Conservation (phyloP, 2,113 vertebrate species). For the Leucosticte australis region DNA sequence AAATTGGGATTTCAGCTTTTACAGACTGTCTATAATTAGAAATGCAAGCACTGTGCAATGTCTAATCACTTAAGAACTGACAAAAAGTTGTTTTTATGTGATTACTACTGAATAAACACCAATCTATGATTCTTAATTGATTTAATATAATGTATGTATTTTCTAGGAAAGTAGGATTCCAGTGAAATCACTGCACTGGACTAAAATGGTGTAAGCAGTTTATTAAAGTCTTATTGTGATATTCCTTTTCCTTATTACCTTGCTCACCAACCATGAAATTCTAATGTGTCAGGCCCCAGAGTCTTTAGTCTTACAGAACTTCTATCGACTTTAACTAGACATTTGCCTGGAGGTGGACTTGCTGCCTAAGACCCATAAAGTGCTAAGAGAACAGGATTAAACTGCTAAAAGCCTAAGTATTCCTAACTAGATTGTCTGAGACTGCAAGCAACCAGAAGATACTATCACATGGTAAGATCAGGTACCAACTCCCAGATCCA, state of each 20-base stretch:
- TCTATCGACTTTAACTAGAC: neutral
- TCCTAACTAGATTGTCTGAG: neutral
- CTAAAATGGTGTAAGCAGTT: neutral
- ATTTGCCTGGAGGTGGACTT: neutral
- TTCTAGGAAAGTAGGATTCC: neutral
- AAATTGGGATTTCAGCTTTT: slow-evolving; percentile 37
- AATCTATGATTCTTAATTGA: slow-evolving; percentile 51
- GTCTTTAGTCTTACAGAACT: slow-evolving; percentile 1
- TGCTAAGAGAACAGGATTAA: neutral
- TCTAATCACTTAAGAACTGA: slow-evolving; percentile 36
- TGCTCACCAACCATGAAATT: slow-evolving; percentile 25
- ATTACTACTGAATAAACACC: slow-evolving; percentile 27
- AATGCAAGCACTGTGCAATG: slow-evolving; percentile 13
- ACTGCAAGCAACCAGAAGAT: neutral
- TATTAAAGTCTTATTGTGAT: slow-evolving; percentile 30
- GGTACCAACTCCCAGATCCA: neutral
- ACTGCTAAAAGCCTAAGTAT: neutral
- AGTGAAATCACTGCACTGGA: neutral
- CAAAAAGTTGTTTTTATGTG: slow-evolving; percentile 49
- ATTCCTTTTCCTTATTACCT: neutral
- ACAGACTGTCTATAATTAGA: slow-evolving; percentile 53
- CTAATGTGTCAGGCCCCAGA: neutral
- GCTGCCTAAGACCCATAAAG: neutral
- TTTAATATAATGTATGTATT: slow-evolving; percentile 1
- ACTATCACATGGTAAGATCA: neutral